A percentile compares a stretch with the other conserved stretches of the same genome.
Evolutionary conservation across 1,140 invertebrate genomes (phyloP).

Genomic region (Bradynema listronoti): DNA sequence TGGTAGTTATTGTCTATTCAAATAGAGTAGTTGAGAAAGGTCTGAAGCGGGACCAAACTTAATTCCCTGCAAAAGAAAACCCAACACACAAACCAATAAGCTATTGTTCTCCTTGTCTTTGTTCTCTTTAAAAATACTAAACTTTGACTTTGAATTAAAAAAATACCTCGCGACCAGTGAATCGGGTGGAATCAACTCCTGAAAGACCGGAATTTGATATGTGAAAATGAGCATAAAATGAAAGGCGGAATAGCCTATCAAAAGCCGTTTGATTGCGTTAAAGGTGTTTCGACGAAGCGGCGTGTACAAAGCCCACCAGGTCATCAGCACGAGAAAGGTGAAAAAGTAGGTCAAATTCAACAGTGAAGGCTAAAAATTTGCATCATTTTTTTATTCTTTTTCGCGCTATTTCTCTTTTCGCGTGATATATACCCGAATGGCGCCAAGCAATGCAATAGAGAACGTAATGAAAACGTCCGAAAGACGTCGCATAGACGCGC

Average conservation of each 20-base stretch:
- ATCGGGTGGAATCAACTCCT: slow-evolving; percentile 29
- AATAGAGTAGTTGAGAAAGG: too few species aligned
- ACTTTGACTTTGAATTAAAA: too few species aligned
- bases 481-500: slow-evolving; percentile 15
- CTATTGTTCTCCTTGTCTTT: too few species aligned
- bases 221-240: slow-evolving; percentile 46
- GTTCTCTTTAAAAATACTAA: too few species aligned
- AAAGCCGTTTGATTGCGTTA: slow-evolving; percentile 43
- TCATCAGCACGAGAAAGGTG: slow-evolving; percentile 43
- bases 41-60: too few species aligned
- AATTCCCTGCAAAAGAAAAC: too few species aligned
- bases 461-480: slow-evolving; percentile 30
- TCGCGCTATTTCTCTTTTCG: too few species aligned
- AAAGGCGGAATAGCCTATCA: slow-evolving; percentile 40
- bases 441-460: slow-evolving; percentile 12
- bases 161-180: slow-evolving; percentile 34
- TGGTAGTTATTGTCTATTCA: too few species aligned
- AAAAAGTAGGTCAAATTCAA: slow-evolving; percentile 48
- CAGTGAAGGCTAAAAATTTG: slow-evolving; percentile 53
- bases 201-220: slow-evolving; percentile 50
- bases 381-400: too few species aligned
- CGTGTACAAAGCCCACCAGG: slow-evolving; percentile 56
- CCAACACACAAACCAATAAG: too few species aligned
- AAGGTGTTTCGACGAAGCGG: slow-evolving; percentile 44
- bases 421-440: slow-evolving; percentile 15